These are phyloP conservation scores for Bos javanicus DNA, from an alignment of 2,113 vertebrate species.

Conservation along the genomic window DNA sequence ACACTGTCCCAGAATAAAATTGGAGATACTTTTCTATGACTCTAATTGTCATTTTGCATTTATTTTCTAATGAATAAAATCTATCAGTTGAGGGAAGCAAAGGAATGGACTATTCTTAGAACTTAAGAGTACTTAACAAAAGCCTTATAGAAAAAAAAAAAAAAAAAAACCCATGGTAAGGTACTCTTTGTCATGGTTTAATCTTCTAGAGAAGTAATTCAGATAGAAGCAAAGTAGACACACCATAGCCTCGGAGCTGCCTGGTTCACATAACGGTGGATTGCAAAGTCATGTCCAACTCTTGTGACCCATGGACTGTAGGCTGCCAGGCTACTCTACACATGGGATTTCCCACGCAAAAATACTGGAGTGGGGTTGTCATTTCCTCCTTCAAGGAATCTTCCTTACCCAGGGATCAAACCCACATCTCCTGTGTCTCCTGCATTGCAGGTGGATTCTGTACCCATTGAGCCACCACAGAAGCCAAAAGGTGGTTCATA, in stretches of 20 bases:
- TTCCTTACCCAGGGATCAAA: neutral
- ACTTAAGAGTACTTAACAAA: neutral
- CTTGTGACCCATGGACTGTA: neutral
- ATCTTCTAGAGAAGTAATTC: neutral
- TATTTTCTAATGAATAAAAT: neutral
- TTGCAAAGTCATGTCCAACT: neutral
- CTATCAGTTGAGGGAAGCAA: neutral
- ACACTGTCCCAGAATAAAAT: neutral
- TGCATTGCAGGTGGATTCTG: neutral
- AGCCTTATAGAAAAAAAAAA: neutral
- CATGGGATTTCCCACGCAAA: neutral
- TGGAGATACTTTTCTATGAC: neutral
- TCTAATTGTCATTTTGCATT: neutral
- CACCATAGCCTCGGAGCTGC: neutral
- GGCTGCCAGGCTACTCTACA: neutral
- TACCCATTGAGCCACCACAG: neutral
- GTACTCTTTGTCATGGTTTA: neutral
- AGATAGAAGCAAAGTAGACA: neutral
- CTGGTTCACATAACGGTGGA: neutral
- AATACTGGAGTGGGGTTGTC: neutral
- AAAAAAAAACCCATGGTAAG: neutral
- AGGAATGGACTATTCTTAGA: neutral
- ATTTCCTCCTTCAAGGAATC: neutral
- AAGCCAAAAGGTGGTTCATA: neutral
- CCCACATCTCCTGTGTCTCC: neutral